Conservation (phyloP, 2,113 vertebrate genomes). For the Lipotes vexillifer region DNA sequence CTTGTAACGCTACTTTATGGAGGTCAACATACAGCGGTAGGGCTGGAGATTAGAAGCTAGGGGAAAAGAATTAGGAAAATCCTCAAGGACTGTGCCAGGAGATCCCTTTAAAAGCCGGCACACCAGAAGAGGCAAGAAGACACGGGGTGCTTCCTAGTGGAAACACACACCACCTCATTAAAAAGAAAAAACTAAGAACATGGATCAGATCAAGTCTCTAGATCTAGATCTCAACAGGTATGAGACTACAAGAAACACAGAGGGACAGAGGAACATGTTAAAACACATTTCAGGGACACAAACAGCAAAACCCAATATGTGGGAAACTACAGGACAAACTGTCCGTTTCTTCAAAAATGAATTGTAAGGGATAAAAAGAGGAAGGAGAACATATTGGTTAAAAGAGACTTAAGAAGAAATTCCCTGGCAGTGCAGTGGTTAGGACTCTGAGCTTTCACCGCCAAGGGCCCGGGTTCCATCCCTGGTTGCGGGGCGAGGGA, state of each 20-base stretch:
- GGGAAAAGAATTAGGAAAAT: not conserved
- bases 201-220: not conserved
- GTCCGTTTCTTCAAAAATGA: not conserved
- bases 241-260: not conserved
- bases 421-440: too few species aligned
- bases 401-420: not conserved
- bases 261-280: not conserved
- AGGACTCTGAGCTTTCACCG: too few species aligned
- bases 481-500: too few species aligned
- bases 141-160: not conserved
- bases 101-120: not conserved
- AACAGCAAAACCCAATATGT: not conserved
- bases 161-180: not conserved
- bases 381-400: not conserved
- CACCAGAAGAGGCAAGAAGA: not conserved
- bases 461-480: too few species aligned
- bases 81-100: not conserved
- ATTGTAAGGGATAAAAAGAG: not conserved
- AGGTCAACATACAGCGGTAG: not conserved
- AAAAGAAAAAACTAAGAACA: not conserved
- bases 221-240: not conserved
- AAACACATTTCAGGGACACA: not conserved
- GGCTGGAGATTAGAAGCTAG: not conserved
- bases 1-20: not conserved
- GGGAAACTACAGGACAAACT: not conserved